Evolutionary conservation across 2,888 invertebrate species (phyloP), one percentile per base, ranked within the genome.

Genomic region (Chouioia cunea): DNA sequence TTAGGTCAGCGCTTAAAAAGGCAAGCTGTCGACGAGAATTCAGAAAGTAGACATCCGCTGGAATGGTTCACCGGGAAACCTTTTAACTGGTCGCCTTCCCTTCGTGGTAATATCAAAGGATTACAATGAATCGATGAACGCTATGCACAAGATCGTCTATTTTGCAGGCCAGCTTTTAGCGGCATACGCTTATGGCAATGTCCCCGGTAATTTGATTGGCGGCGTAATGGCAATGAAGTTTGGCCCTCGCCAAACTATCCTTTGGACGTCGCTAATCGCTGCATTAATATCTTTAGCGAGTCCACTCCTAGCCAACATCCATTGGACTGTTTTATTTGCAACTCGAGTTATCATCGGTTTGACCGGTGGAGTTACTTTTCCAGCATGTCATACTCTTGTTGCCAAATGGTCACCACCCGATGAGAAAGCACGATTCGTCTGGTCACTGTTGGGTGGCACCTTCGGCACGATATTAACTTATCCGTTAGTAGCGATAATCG

Each of bases 331-430:
- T 0, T 65, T 84, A 2, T 14, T 78, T 0, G 0, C 76, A 0
- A 65, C 77, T 0, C 77, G 83, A n/a, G 71, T 82, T 2, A 56
- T 84, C 1, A 71, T 84, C 16, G 83, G 83, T 0, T 0, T 84
- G 1, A 77, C 81, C 12, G 83, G 83, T 87, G 92, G 91, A 12
- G 87, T 90, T 22, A 83, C 89, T 23, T 92, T 91, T 81, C 92
- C 92, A 2, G 87, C 90, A 4, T 86, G 90, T 12, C 91, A 92
- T 75, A 89, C 88, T 3, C 80, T 93, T 70, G 90, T 93, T 4
- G 91, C 93, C 0, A 88, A 89, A 78, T 93, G 93, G 93, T 88
- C 92, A 0, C 93, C 93, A 0, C 92, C 93, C 1, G 88, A 89
- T n/a, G 93, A 93, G 80, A 92, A 91, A 80, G 90, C 92, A 10